Evolutionary conservation across 2,797 vertebrate genomes (phyloP), one percentile per base, ranked within the genome.

Genomic region (Sphaeramia orbicularis): DNA sequence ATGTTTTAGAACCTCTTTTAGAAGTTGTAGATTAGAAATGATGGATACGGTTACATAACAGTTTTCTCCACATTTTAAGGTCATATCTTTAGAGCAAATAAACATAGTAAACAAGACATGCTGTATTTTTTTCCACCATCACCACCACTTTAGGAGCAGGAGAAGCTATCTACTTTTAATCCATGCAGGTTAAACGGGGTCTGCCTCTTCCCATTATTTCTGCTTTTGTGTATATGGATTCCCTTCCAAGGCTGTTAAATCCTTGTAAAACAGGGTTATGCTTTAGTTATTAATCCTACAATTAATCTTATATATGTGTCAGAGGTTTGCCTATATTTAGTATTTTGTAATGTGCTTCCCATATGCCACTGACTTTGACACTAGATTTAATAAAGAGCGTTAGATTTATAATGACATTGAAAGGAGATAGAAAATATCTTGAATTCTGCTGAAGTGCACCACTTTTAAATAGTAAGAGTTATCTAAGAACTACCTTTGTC

Each of bases 1-100:
- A 60, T 45, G 32, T 59, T 72, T 77, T 53, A 32, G 37, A 66
- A 58, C 13, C 43, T 50, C 32, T 63, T 74, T 47, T 48, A 12
- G 36, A 54, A 49, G 38, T 24, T 62, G 32, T 27, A 68, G 35
- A 50, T 67, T 2, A 13, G 27, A 61, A 35, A 42, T 24, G 13
- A 18, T 42, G 36, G 11, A 38, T 6, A 11, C 7, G 7, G 37
- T 7, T 38, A 54, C 51, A 8, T 32, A 42, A 42, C 3, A 13
- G 13, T 19, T 42, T 32, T 42, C 19, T 47, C 24, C 6, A 11
- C 51, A 38, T 45, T 54, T 67, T 55, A 19, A 37, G 47, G 24
- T 70, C 70, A 13, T 44, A 21, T 56, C 24, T 2, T 30, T 38
- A 65, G 35, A 4, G 35, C 38, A 32, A 30, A 14, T 37, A 27